Conservation (phyloP, 2,888 invertebrate genomes). For the Napeogenes sylphis region DNA sequence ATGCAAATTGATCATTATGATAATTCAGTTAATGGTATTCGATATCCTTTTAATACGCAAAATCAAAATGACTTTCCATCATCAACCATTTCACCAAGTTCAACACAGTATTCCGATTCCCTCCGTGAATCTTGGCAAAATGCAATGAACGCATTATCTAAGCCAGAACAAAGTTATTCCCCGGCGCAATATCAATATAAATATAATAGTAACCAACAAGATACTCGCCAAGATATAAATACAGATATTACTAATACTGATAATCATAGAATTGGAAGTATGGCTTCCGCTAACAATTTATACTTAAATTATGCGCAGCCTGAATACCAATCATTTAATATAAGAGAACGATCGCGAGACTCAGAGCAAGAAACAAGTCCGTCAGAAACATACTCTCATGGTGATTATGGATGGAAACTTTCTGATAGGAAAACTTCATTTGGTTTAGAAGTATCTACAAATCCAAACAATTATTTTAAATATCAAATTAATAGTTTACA, state of each 20-base stretch:
- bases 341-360: conserved; percentile 51
- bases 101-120: conserved; percentile 54
- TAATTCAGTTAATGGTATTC: conserved; percentile 62
- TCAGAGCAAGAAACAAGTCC: conserved; percentile 55
- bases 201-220: conserved; percentile 49
- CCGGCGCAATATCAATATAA: conserved; percentile 52
- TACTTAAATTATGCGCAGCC: conserved; percentile 63
- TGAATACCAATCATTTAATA: conserved; percentile 50
- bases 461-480: conserved; percentile 45
- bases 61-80: conserved; percentile 58
- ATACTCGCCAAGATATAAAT: conserved; percentile 42
- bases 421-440: conserved; percentile 55
- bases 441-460: conserved; percentile 46
- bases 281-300: conserved; percentile 62
- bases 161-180: conserved; percentile 55
- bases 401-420: conserved; percentile 73
- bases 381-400: conserved; percentile 59
- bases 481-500: conserved; percentile 48
- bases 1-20: conserved; percentile 69
- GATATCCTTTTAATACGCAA: conserved; percentile 57
- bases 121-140: conserved; percentile 57
- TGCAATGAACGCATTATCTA: conserved; percentile 48
- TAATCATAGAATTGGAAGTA: conserved; percentile 56
- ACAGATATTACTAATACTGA: conserved; percentile 51
- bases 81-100: conserved; percentile 53